A percentile compares a stretch with the other conserved stretches of the same genome.
These are phyloP conservation scores for Scopus umbretta DNA, from an alignment of 2,113 vertebrate species.

Conservation along the genomic window DNA sequence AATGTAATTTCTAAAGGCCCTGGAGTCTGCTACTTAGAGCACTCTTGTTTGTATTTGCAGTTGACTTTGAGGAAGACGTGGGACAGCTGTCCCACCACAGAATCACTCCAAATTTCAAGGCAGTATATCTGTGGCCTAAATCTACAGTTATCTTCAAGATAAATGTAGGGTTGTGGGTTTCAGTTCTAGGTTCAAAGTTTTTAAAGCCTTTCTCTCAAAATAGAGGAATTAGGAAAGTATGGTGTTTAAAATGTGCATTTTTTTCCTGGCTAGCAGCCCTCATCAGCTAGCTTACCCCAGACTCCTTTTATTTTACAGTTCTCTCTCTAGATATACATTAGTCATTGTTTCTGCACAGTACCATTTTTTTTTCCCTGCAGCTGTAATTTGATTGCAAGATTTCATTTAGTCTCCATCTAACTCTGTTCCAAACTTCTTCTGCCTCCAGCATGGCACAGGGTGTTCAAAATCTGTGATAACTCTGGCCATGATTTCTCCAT, in stretches of 20 bases:
- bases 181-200: background rate
- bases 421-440: background rate
- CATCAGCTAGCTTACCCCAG: background rate
- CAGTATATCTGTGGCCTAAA: background rate
- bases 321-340: background rate
- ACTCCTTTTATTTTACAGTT: background rate
- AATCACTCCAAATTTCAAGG: background rate
- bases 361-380: background rate
- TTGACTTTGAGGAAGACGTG: background rate
- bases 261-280: background rate
- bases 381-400: background rate
- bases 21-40: background rate
- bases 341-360: background rate
- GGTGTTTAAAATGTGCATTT: background rate
- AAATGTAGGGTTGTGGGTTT: background rate
- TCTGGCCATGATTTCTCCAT: background rate
- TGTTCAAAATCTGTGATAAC: background rate
- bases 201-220: background rate
- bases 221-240: background rate
- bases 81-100: background rate
- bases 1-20: background rate
- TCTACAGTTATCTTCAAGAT: background rate
- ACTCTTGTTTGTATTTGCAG: background rate
- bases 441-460: background rate
- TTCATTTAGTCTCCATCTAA: background rate